Base-by-base conservation (phyloP, 1,140 invertebrate species). In the Plutomurus gul region DNA sequence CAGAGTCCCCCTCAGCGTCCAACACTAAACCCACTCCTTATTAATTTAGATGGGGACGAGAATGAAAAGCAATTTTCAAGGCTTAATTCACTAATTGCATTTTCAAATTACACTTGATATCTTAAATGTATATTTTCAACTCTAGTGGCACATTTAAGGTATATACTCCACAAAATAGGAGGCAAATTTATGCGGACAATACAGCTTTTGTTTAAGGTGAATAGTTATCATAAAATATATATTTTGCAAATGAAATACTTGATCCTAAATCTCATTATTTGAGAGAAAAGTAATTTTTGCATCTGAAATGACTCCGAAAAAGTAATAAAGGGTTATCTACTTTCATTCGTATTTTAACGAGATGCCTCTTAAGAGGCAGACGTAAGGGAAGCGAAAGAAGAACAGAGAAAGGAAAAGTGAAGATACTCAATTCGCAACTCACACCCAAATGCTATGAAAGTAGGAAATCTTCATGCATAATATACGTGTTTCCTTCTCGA, bases 381-480 rank as follows among this genome's bases (percentile, higher is more conserved):
- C 13, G 25, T 27, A 25, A 36, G 36, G 27, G n/a, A 36, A 65
- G 18, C 30, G 30, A 18, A 33, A 65, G 25, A 30, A 65, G 13
- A 33, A n/a, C n/a, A 65, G 56, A 33, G 27, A 49, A 49, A 49
- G 4, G 13, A 11, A 18, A 49, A 22, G 33, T 16, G 33, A 33
- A 30, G 51, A 30, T 27, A 16, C 4, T 10, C 13, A 56, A 60
- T 36, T n/a, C 16, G 56, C 27, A 36, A 18, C 30, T 65, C 56
- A 30, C 27, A 65, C 30, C 30, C 27, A 36, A 65, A 36, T 65
- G 30, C 56, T 33, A 65, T 60, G 56, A 33, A 65, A 25, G 51
- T 27, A 56, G 25, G 56, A 65, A 65, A 65, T 65, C 27, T 65
- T 30, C 56, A 65, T 65, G 56, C 56, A 65, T 65, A 65, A 65